Evolutionary conservation across 2,113 vertebrate genomes (phyloP), one percentile per base, ranked within the genome.

Genomic region (Spilogale gracilis): DNA sequence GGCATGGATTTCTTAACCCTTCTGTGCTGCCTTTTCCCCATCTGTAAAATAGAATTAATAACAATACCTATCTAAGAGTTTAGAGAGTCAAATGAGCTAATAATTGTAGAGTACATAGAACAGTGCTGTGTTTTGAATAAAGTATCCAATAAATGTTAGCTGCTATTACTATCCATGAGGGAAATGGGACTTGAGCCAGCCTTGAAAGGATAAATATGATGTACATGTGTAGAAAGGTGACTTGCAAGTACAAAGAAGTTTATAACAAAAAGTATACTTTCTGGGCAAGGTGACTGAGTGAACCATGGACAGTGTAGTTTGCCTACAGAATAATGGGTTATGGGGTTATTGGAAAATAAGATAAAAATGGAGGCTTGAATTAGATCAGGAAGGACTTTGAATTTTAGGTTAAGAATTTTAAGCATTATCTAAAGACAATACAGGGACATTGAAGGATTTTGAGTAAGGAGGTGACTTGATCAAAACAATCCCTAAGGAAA

Each of bases 401-500:
- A 89, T 93, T 87, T 61, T 65, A 89, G n/a, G 9, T 54, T 83
- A 94, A 89, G 93, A 97, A 84, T 85, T 94, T 81, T 80, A 96
- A 82, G 69, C 90, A 52, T 85, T 81, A 58, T 65, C 60, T 67
- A 93, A 85, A 91, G 73, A 92, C 79, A 95, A 60, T 82, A 25
- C n/a, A 94, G 56, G 50, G 56, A 67, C n/a, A 91, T 16, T 80
- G 65, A 95, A 79, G 45, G 23, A 32, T 92, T 96, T 96, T 71
- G 6, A 96, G 14, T 96, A 56, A 90, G 65, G 71, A 91, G 85
- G 48, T 92, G 23, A 92, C 61, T 95, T 82, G 87, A 83, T 95
- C 86, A 83, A 96, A 95, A 89, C 48, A 83, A 78, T 61, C 45
- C 86, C 61, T 74, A 86, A 97, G 87, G 92, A 96, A 96, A 96